Evolutionary conservation across 2,888 invertebrate species (phyloP), one percentile per base, ranked within the genome.

Genomic region (Galeopsomyia nigrocyanea): DNA sequence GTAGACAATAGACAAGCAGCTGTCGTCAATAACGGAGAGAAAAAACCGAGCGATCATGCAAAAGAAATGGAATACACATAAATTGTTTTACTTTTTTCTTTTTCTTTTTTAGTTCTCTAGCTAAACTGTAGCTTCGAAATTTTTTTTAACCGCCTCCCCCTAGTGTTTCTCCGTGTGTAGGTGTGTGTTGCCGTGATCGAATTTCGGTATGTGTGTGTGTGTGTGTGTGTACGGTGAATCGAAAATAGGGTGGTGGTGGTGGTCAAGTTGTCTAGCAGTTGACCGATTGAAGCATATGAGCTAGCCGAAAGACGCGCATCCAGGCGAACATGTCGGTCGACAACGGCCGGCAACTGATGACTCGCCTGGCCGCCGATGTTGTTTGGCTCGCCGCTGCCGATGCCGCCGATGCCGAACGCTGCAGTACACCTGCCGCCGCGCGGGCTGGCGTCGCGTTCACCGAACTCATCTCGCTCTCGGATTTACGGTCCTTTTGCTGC

Each of bases 231-330:
- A n/a, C 31, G 31, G 31, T 39, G 1, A 10, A 10, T 39, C 39
- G 39, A 39, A 39, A 39, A 13, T 7, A 9, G 39, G 13, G 13
- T 10, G 31, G 31, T 3, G 31, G 39, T 10, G 39, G 1, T 3
- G 13, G 7, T 10, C 10, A 10, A 7, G 13, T 7, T 10, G 77
- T 79, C 82, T 86, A 85, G 79, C 85, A 85, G 76, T 82, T 84
- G 76, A 83, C 80, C 75, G 83, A 82, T 70, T 84, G 83, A 22
- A 85, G 79, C 81, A 85, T 83, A 74, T 83, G 79, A 21, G 84
- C 86, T 68, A 86, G 77, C 71, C 85, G 82, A 74, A 85, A 86
- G 76, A 86, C 85, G 50, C 86, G 81, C 84, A 85, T 85, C 85
- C 86, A 85, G 73, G 85, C 85, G 78, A 85, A 86, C 80, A 85